These are phyloP conservation scores for Tachina grossa DNA, from an alignment of 2,888 invertebrate species.

Conservation along the genomic window DNA sequence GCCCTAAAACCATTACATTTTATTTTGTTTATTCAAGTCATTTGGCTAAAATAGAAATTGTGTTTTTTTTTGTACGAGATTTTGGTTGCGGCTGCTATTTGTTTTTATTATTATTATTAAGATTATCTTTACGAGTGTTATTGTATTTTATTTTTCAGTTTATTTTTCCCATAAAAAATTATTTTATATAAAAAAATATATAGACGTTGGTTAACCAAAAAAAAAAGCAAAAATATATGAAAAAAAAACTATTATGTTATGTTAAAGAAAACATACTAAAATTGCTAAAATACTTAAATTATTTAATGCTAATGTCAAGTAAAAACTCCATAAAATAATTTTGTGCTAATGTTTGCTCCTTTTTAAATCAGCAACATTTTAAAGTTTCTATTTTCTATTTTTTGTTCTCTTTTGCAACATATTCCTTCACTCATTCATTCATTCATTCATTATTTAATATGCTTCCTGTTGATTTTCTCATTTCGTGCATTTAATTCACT, in stretches of 20 bases:
- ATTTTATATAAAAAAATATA: background rate
- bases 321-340: no score
- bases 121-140: background rate
- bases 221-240: no score
- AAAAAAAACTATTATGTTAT: background rate
- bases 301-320: background rate
- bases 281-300: background rate
- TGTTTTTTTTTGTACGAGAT: conserved; percentile 29
- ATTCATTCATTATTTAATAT: no score
- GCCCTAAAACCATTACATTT: conserved; percentile 24
- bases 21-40: conserved; percentile 27
- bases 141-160: background rate
- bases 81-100: conserved; percentile 1
- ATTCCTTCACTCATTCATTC: no score
- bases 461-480: no score
- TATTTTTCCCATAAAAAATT: conserved; percentile 23
- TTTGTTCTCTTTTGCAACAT: no score
- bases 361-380: no score
- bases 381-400: no score
- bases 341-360: no score
- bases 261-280: background rate
- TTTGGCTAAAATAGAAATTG: conserved; percentile 42
- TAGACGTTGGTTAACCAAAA: no score
- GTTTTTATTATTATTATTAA: conserved; percentile 35
- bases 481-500: no score